Evolutionary conservation across 2,113 vertebrate genomes (phyloP).

Genomic region (Podiceps cristatus): DNA sequence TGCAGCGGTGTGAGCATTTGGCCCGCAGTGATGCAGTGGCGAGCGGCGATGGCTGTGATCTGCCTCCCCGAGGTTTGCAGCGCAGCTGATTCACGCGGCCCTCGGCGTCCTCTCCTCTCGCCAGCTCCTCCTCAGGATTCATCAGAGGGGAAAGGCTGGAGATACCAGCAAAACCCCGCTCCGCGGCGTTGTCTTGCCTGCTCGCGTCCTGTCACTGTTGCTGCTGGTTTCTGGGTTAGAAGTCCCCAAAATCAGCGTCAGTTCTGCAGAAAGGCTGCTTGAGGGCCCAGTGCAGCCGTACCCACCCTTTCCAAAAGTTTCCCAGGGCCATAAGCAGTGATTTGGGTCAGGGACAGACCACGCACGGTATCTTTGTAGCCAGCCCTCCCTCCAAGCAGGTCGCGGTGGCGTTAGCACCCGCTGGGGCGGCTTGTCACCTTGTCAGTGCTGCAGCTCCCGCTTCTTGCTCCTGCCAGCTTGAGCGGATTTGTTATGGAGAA

Average conservation of each 20-base stretch:
- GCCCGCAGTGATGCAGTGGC: rapidly evolving
- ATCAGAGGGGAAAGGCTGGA: rapidly evolving
- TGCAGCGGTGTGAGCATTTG: background rate
- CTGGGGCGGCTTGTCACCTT: background rate
- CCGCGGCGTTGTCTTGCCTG: rapidly evolving
- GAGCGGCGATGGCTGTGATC: background rate
- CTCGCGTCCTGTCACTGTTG: rapidly evolving
- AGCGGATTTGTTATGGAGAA: background rate
- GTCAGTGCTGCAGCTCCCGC: background rate
- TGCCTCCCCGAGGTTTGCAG: background rate
- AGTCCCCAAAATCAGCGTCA: background rate
- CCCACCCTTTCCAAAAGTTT: background rate
- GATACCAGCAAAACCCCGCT: background rate
- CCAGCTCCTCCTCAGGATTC: background rate
- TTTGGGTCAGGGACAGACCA: background rate
- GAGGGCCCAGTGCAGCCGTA: background rate
- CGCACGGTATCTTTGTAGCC: background rate
- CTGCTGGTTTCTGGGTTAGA: background rate
- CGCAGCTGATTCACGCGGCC: background rate
- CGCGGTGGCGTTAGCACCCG: background rate
- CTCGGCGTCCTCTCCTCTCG: rapidly evolving
- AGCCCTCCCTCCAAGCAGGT: rapidly evolving
- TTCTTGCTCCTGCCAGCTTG: background rate
- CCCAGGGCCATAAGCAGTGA: background rate
- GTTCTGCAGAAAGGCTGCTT: background rate